These are phyloP conservation scores for Synodontis membranacea DNA, from an alignment of 2,113 vertebrate species.

Conservation along the genomic window DNA sequence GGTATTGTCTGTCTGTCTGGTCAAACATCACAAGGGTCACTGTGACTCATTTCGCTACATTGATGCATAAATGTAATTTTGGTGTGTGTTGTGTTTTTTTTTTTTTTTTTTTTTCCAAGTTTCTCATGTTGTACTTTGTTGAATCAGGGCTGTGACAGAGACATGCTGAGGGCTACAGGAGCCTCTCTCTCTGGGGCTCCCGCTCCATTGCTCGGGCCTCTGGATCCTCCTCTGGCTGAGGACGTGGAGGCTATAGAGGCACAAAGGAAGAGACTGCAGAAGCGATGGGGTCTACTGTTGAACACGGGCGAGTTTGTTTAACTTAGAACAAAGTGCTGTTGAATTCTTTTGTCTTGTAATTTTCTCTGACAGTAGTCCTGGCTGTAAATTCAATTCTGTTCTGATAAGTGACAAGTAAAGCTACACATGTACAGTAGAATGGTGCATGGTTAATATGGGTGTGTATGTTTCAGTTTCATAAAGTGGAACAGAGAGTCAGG, in stretches of 20 bases:
- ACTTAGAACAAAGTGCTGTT: background rate
- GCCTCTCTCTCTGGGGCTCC: constrained; percentile 67
- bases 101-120: background rate
- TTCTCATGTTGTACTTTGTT: background rate
- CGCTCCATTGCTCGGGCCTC: constrained; percentile 57
- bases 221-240: constrained; percentile 52
- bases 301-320: constrained; percentile 56
- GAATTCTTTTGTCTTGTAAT: background rate
- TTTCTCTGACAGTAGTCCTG: background rate
- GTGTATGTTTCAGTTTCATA: constrained; percentile 51
- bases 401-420: background rate
- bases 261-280: constrained; percentile 62
- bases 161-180: constrained; percentile 56
- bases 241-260: constrained; percentile 62
- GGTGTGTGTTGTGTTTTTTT: background rate
- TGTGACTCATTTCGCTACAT: too few relatives aligned
- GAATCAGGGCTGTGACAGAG: constrained; percentile 49
- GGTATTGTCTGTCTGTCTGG: too few relatives aligned
- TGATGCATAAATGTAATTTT: too few relatives aligned
- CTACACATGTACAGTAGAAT: background rate
- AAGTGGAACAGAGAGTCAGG: constrained; percentile 41
- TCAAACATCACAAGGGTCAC: too few relatives aligned
- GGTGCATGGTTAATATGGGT: background rate
- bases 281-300: constrained; percentile 66
- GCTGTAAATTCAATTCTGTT: background rate